Conservation (phyloP, 2,888 invertebrate genomes). For the Epistrophella euchroma region DNA sequence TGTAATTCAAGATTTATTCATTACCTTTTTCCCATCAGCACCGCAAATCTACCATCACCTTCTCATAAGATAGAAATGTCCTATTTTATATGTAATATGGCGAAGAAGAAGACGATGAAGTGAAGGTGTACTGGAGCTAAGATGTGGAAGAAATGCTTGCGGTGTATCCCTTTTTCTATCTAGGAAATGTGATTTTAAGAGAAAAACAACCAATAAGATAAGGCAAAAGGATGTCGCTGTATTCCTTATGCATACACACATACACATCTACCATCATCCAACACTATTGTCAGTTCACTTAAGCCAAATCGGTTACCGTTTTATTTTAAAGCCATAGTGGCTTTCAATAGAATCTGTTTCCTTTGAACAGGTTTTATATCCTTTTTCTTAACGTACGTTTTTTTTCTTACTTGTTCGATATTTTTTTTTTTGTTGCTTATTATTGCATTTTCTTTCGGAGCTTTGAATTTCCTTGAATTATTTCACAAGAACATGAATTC, state of each 20-base stretch:
- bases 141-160: neutral
- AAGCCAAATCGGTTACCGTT: conserved; percentile 74
- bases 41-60: conserved; percentile 2
- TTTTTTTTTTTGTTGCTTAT: conserved; percentile 43
- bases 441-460: conserved; percentile 62
- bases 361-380: conserved; percentile 53
- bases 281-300: conserved; percentile 71
- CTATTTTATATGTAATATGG: neutral
- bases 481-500: conserved; percentile 69
- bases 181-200: conserved; percentile 73
- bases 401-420: conserved; percentile 11
- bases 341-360: conserved; percentile 72
- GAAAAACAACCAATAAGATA: conserved; percentile 73
- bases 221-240: conserved; percentile 57
- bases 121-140: neutral
- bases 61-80: conserved; percentile 15
- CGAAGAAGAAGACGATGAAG: neutral
- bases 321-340: conserved; percentile 63
- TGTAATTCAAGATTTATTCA: conserved; percentile 64
- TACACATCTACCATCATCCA: neutral
- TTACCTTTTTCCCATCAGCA: conserved; percentile 24
- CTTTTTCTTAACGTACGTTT: neutral
- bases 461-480: conserved; percentile 70
- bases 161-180: conserved; percentile 32
- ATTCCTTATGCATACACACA: conserved; percentile 31